Percentiles rank a stretch among this genome's conserved stretches.
phyloP scores from a whole-genome alignment of 2,113 vertebrate species.

The Crotophaga sulcirostris region DNA sequence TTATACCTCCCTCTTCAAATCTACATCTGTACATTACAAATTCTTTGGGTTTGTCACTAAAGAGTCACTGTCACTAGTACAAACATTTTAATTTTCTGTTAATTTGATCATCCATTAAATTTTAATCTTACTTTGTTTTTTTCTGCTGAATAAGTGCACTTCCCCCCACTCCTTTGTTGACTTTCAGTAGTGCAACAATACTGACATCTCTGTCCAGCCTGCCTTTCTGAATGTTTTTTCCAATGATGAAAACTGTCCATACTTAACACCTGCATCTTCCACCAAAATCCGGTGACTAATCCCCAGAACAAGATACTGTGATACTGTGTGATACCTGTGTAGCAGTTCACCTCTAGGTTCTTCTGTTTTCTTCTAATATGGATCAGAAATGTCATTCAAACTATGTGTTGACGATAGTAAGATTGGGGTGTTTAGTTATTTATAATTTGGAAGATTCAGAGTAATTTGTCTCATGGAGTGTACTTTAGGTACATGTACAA shows the following conservation, averaged over 20 bases:
- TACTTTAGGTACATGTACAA: background rate
- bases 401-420: background rate
- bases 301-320: too few relatives aligned
- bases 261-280: background rate
- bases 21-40: background rate
- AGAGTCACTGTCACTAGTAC: too few relatives aligned
- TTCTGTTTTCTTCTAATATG: background rate
- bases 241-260: background rate
- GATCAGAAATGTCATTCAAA: background rate
- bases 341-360: background rate
- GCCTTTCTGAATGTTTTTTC: background rate
- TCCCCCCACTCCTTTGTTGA: fast-evolving
- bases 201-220: background rate
- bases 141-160: background rate
- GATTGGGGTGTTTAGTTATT: background rate
- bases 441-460: background rate
- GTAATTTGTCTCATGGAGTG: background rate
- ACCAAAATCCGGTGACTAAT: background rate
- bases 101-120: background rate
- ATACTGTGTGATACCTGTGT: too few relatives aligned
- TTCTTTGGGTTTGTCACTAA: background rate
- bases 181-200: background rate
- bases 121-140: background rate
- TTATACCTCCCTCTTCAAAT: background rate
- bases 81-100: background rate